Base-by-base conservation (phyloP, 2,888 invertebrate species). In the Melikaiella ostensackeni region DNA sequence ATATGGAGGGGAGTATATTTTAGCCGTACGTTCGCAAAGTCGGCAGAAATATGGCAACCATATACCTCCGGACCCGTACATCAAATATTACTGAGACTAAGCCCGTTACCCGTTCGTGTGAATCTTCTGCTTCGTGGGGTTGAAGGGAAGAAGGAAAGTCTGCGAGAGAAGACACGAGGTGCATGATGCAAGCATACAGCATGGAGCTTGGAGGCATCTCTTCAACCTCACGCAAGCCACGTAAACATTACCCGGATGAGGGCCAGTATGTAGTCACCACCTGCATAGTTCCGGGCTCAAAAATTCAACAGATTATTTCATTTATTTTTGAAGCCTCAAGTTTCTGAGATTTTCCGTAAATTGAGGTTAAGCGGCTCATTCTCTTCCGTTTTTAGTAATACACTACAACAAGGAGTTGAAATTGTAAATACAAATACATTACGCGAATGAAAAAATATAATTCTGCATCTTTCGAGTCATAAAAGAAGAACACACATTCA, bases 11-110 rank as follows among this genome's bases (percentile, higher is more conserved):
- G 77, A 86, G 83, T 87, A 84, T 87, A 86, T 86, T 86, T 87
- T 84, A 86, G 83, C 80, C 66, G 78, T 75, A 77, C 75, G 83
- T 87, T 86, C 84, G 86, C 86, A 87, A 88, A 88, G 86, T 88
- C 88, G 88, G 86, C 88, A 89, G 87, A 89, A 88, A 89, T 88
- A 89, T 89, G 87, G 88, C 85, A 84, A 85, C 84, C 83, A 84
- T 86, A 85, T 84, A 86, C 80, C 81, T 76, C 76, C 81, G 84
- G 82, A 84, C 83, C 79, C 89, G 84, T 89, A 89, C 86, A 89
- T 89, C 87, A 88, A 88, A 89, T 88, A 89, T 89, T 86, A 88
- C 87, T 81, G 78, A 80, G 76, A 78, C 55, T 63, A 66, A 80
- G 80, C 64, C 75, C 73, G 75, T 77, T 63, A 63, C 35, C 33